Conservation (phyloP, 2,888 invertebrate genomes). For the Podabrus alpinus region DNA sequence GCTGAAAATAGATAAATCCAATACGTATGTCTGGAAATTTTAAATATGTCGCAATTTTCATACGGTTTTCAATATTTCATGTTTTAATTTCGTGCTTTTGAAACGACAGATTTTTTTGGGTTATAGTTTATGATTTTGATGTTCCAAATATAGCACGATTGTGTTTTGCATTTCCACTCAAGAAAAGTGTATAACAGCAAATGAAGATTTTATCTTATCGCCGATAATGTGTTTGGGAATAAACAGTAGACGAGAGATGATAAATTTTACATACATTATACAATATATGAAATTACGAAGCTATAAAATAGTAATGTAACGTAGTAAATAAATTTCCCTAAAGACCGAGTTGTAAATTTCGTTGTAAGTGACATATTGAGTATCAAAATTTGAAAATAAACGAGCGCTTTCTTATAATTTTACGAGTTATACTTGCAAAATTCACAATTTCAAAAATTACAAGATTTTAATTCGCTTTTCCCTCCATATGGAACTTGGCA, state of each 20-base stretch:
- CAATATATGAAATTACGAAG: not conserved
- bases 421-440: not conserved
- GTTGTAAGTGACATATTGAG: constrained; percentile 10
- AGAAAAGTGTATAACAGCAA: not conserved
- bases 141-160: not conserved
- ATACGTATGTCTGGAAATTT: not conserved
- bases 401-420: not conserved
- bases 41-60: not conserved
- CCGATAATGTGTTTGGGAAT: not conserved
- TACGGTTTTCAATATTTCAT: not conserved
- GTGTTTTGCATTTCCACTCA: not conserved
- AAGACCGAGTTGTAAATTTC: constrained; percentile 6
- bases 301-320: not conserved
- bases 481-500: not conserved
- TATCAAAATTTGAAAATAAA: constrained; percentile 3
- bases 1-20: not conserved
- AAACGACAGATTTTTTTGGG: not conserved
- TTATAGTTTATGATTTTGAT: not conserved
- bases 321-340: constrained; percentile 7
- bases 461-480: not conserved
- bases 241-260: not conserved
- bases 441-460: not conserved
- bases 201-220: not conserved
- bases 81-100: not conserved
- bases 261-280: not conserved